Base-by-base conservation (phyloP, 2,113 vertebrate genomes). In the Peromyscus maniculatus region DNA sequence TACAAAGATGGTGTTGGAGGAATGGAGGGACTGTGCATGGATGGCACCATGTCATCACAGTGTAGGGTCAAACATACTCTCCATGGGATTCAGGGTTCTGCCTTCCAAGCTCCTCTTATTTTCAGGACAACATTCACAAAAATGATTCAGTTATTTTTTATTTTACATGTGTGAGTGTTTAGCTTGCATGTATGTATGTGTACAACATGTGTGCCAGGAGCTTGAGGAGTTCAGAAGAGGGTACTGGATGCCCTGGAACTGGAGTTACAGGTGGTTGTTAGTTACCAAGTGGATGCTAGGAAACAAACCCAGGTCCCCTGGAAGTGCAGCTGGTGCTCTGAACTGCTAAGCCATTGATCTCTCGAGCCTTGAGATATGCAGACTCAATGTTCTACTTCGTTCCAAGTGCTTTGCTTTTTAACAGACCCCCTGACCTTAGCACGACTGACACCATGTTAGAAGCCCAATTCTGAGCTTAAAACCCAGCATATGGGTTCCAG, bases 121-220 rank as follows among this genome's bases (percentile, higher is more conserved):
- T 52, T 93, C 28, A 95, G 88, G 26, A 26, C 74, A 95, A 79
- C 24, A 46, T 80, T 95, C 57, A 57, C 4, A 46, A 75, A 75
- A 46, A 5, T 12, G 4, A 26, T 46, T 75, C 43, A 36, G 7
- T 11, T 75, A 36, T 49, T 19, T 5, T 46, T 75, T 24, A 26
- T 46, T 75, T 77, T 77, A 46, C 43, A 46, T 16, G 24, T 28
- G 39, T 77, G 75, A 24, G 12, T 28, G 12, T 28, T 28, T 49
- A 77, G 75, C 43, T 11, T 77, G 43, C 1, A 6, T 46, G 7
- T 77, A 26, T 46, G 75, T 49, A 13, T 77, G 12, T 46, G 43
- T 26, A 77, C 24, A 24, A 7, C 12, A 3, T 49, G 43, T 28
- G 75, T 49, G 11, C 24, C 24, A 13, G 24, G 75, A 15, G 75